Base-by-base conservation (phyloP, 2,113 vertebrate species). In the Stigmatopora argus region DNA sequence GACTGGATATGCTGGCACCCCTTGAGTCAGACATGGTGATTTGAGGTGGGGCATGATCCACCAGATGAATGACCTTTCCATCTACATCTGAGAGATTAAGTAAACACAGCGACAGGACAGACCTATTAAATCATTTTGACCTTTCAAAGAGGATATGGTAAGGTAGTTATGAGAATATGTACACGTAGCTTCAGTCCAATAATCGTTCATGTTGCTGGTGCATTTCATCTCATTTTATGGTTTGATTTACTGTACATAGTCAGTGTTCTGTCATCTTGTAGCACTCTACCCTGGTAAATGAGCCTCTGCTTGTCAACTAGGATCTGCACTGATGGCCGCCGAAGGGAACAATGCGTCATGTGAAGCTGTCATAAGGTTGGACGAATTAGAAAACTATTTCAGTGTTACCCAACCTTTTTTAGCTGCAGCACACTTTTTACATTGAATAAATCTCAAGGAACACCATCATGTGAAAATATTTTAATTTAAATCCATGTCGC, bases 61-160 rank as follows among this genome's bases (percentile, higher is more conserved):
- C 94, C 18, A 96, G 85, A 75, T 96, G 94, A 71, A 96, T 96
- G 62, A 96, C 94, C 69, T 96, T 96, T 19, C 93, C 93, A 60
- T 91, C 93, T 31, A 96, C 94, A 87, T 96, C 94, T 96, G 75
- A 64, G 8, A 62, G 55, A 26, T 31, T 6, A 17, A 15, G 55
- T 17, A 7, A 57, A 57, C 26, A 17, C 23, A 34, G 55, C 17
- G 14, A 34, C 26, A 15, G 55, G 15, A 57, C 15, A 12, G 18
- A 19, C 51, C 19, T 2, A 19, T 53, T 53, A 21, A 9, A 53
- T 21, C 51, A 53, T 8, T 53, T 11, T 53, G 51, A 53, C n/a
- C 19, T 53, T 53, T 53, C 19, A 53, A 21, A 48, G 46, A 3
- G 18, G 49, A 52, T n/a, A 51, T 18, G 8, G 49, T 51, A 19